A percentile compares a stretch with the other conserved stretches of the same genome.
phyloP scores from a whole-genome alignment of 2,888 invertebrate species.

The Epirrhoe tristata region DNA sequence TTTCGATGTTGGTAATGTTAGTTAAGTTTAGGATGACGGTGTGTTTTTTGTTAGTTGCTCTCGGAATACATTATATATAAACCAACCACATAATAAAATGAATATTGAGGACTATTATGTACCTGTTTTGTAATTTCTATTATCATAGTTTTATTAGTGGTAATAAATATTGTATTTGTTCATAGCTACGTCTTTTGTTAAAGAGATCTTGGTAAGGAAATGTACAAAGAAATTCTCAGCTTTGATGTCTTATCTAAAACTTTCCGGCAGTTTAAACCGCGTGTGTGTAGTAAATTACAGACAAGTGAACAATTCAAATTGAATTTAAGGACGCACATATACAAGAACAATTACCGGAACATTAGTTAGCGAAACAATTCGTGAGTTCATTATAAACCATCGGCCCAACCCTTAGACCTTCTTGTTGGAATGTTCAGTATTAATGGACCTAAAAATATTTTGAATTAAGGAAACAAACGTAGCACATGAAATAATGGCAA shows the following conservation, averaged over 20 bases:
- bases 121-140: too few species aligned
- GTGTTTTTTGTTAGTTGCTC: neutral
- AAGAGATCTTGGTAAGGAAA: too few species aligned
- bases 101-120: too few species aligned
- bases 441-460: constrained; percentile 61
- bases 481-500: neutral
- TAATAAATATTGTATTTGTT: too few species aligned
- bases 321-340: constrained; percentile 48
- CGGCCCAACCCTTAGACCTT: constrained; percentile 57
- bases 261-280: constrained; percentile 8
- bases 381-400: constrained; percentile 65
- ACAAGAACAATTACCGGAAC: constrained; percentile 57
- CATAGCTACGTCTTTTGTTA: too few species aligned
- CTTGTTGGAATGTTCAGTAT: constrained; percentile 66
- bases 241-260: constrained; percentile 14
- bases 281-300: constrained; percentile 21
- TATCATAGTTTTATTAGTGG: too few species aligned
- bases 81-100: neutral
- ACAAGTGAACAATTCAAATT: constrained; percentile 43
- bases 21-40: neutral
- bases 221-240: too few species aligned
- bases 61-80: neutral
- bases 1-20: neutral
- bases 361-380: constrained; percentile 61
- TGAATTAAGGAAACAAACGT: constrained; percentile 21